Evolutionary conservation across 2,888 invertebrate genomes (phyloP).

Genomic region (Chymomyza fuscimana): DNA sequence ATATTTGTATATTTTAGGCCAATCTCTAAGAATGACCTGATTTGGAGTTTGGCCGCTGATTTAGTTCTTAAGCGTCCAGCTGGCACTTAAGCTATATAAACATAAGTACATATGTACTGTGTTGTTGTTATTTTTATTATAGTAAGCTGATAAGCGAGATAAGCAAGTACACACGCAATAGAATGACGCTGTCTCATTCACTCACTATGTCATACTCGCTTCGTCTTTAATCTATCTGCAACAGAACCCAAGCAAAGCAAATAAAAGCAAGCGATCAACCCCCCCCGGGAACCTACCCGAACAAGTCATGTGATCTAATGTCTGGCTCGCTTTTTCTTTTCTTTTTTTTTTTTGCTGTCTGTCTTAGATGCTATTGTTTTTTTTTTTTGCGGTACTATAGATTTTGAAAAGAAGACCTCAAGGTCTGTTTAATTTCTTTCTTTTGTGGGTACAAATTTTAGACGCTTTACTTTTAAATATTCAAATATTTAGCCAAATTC

Average conservation of each 20-base stretch:
- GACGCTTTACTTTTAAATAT: no score
- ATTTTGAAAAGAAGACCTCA: neutral
- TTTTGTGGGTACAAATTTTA: neutral
- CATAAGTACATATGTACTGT: neutral
- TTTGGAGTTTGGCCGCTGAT: neutral
- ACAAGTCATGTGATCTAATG: constrained; percentile 64
- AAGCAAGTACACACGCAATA: constrained; percentile 48
- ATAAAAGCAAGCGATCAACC: constrained; percentile 16
- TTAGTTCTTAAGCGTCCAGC: neutral
- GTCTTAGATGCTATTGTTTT: neutral
- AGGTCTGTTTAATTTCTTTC: neutral
- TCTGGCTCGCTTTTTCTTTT: constrained; percentile 33
- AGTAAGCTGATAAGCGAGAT: constrained; percentile 65
- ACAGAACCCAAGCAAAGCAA: neutral
- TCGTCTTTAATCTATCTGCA: neutral
- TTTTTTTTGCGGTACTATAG: neutral
- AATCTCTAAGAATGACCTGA: neutral
- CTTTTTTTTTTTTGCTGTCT: constrained; percentile 9
- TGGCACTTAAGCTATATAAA: neutral
- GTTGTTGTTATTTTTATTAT: constrained; percentile 18
- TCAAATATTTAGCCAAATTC: no score
- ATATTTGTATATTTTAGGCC: neutral
- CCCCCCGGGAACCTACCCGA: constrained; percentile 19
- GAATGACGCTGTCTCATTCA: neutral
- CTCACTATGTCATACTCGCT: neutral